Percentiles rank a stretch among this genome's conserved stretches.
Evolutionary conservation across 2,888 invertebrate genomes (phyloP).

Genomic region (Dioctria linearis): DNA sequence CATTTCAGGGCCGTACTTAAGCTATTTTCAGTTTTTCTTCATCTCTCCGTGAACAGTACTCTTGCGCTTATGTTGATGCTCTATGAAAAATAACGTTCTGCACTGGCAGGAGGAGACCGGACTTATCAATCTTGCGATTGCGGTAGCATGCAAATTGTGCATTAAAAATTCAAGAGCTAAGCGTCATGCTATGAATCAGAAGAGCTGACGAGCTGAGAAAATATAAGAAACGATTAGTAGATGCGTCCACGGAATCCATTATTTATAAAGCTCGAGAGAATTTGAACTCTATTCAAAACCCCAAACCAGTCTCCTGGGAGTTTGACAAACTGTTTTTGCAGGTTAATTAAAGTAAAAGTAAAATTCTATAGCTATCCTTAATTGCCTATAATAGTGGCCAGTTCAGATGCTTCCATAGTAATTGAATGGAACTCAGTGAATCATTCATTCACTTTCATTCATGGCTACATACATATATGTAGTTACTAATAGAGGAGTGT

Average conservation of each 20-base stretch:
- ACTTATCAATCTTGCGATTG: constrained; percentile 26
- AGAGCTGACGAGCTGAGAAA: constrained; percentile 18
- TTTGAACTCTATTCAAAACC: background rate
- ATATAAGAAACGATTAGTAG: constrained; percentile 16
- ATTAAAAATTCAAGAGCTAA: constrained; percentile 30
- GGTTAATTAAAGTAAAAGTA: constrained; percentile 29
- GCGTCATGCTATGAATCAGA: constrained; percentile 28
- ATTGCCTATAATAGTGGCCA: background rate
- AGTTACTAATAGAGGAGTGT: constrained; percentile 10
- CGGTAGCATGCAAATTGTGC: constrained; percentile 27
- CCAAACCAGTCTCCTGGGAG: constrained; percentile 5
- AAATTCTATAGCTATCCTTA: background rate
- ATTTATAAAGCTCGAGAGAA: constrained; percentile 3
- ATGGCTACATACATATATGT: background rate
- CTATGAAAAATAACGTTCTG: background rate
- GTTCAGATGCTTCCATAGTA: background rate
- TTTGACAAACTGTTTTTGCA: constrained; percentile 28
- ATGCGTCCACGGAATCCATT: constrained; percentile 22
- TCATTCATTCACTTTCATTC: constrained; percentile 33
- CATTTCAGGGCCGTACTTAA: background rate
- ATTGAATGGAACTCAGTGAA: constrained; percentile 38
- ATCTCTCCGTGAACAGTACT: background rate
- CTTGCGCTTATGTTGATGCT: background rate
- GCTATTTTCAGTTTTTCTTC: background rate
- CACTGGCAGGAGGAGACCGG: background rate